phyloP scores from a whole-genome alignment of 53 echinoderm and acorn worm genomes.

The Patiria pectinifera region DNA sequence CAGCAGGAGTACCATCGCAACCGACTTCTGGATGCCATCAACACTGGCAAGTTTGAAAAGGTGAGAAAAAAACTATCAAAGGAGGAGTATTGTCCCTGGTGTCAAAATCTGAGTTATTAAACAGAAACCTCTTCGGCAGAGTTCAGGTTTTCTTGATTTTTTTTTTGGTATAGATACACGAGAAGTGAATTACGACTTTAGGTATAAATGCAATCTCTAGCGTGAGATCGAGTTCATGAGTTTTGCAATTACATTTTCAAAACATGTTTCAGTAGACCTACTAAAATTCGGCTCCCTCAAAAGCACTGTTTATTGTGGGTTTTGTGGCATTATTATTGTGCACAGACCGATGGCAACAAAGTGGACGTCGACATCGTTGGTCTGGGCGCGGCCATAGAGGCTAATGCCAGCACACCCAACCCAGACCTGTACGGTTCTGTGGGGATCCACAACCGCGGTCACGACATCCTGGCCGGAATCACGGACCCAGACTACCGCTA shows the following conservation, averaged over 20 bases:
- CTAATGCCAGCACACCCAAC: constrained; percentile 60
- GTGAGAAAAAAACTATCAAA: constrained; percentile 8
- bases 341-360: background rate
- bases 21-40: constrained; percentile 60
- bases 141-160: too few relatives aligned
- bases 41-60: constrained; percentile 58
- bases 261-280: too few relatives aligned
- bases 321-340: too few relatives aligned
- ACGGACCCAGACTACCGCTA: constrained; percentile 63
- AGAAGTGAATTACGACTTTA: too few relatives aligned
- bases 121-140: too few relatives aligned
- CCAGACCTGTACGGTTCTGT: constrained; percentile 61
- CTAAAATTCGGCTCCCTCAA: too few relatives aligned
- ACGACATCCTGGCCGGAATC: constrained; percentile 54
- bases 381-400: constrained; percentile 68
- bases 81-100: background rate
- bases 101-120: too few relatives aligned
- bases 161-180: too few relatives aligned
- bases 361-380: constrained; percentile 51
- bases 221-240: too few relatives aligned
- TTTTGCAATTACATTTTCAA: too few relatives aligned
- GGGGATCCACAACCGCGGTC: constrained; percentile 67
- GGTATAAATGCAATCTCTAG: too few relatives aligned
- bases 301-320: too few relatives aligned
- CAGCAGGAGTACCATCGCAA: constrained; percentile 55